phyloP scores from a whole-genome alignment of 2,888 invertebrate genomes.

The Chromoteleia sp. region DNA sequence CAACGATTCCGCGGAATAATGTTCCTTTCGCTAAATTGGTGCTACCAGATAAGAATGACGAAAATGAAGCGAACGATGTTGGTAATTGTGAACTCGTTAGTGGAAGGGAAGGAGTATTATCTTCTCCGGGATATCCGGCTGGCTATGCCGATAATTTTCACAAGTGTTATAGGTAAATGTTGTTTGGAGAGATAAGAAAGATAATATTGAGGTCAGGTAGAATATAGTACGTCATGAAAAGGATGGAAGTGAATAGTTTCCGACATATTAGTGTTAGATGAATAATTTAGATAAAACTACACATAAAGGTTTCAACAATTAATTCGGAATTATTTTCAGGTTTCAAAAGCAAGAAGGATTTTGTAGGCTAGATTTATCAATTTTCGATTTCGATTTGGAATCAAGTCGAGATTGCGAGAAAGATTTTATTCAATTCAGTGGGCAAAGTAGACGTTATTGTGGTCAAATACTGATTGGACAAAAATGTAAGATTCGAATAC shows the following conservation, averaged over 20 bases:
- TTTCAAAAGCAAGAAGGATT: constrained; percentile 83
- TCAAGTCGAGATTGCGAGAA: constrained; percentile 83
- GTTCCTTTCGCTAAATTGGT: constrained; percentile 37
- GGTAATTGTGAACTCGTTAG: constrained; percentile 80
- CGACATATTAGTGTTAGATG: neutral
- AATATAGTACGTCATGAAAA: neutral
- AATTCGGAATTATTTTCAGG: constrained; percentile 73
- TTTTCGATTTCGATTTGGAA: constrained; percentile 85
- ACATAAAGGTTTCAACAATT: constrained; percentile 6
- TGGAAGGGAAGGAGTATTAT: constrained; percentile 82
- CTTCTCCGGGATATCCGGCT: constrained; percentile 85
- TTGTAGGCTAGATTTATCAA: constrained; percentile 83
- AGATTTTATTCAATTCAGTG: constrained; percentile 83
- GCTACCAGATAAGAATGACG: constrained; percentile 9
- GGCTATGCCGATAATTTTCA: constrained; percentile 84
- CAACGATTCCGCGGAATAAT: constrained; percentile 14
- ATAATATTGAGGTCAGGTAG: constrained; percentile 21
- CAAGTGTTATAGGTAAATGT: constrained; percentile 84
- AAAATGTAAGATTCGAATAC: constrained; percentile 73
- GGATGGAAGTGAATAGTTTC: neutral
- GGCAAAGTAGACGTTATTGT: constrained; percentile 83
- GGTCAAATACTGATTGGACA: constrained; percentile 82
- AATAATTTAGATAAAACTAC: neutral
- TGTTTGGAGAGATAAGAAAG: constrained; percentile 28
- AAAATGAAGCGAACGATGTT: constrained; percentile 7